These are phyloP conservation scores for Megaceryle alcyon DNA, from an alignment of 2,797 vertebrate genomes.

Conservation along the genomic window DNA sequence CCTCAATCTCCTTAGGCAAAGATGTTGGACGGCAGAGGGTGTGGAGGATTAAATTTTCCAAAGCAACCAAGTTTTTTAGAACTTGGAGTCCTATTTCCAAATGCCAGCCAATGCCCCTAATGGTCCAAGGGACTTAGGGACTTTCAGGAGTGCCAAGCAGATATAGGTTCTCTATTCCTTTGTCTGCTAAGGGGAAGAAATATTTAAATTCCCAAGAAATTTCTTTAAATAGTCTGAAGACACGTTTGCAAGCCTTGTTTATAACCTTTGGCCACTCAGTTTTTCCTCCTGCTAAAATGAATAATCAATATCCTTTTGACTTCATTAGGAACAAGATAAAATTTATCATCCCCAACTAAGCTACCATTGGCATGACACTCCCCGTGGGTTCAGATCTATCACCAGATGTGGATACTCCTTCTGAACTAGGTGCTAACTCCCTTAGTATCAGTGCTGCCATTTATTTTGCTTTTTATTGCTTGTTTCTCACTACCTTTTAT, in stretches of 20 bases:
- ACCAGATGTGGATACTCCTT: neutral
- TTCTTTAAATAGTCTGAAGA: neutral
- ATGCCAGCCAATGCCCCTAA: neutral
- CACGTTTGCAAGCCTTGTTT: neutral
- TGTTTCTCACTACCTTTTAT: neutral
- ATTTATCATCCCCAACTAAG: neutral
- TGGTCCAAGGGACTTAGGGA: neutral
- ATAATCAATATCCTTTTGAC: neutral
- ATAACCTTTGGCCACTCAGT: neutral
- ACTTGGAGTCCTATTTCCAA: neutral
- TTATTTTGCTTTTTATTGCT: slow-evolving; percentile 36
- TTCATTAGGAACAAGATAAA: neutral
- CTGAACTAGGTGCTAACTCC: neutral
- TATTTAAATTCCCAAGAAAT: neutral
- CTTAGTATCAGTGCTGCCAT: slow-evolving; percentile 15
- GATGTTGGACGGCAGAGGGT: neutral
- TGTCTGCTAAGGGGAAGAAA: neutral
- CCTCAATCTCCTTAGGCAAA: neutral
- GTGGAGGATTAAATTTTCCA: neutral
- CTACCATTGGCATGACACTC: neutral
- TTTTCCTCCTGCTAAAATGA: neutral
- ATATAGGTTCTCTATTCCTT: neutral
- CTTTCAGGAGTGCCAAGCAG: neutral
- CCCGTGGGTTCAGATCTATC: neutral
- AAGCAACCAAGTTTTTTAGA: neutral